phyloP scores from a whole-genome alignment of 2,113 vertebrate genomes.

The Excalfactoria chinensis region DNA sequence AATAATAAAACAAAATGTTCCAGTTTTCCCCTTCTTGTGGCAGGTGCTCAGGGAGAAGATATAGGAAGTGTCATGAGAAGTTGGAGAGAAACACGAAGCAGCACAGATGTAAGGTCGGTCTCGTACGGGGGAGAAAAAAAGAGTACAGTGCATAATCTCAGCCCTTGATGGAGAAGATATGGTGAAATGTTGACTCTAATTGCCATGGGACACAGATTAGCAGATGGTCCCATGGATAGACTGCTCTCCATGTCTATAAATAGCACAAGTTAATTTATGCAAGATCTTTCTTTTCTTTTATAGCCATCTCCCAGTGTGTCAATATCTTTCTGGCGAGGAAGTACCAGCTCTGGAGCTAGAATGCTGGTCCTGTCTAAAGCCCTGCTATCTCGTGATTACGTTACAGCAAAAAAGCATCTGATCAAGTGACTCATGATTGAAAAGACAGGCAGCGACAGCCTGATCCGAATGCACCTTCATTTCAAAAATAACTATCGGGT shows the following conservation, averaged over 20 bases:
- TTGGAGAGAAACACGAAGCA: neutral
- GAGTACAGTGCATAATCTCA: slow-evolving; percentile 18
- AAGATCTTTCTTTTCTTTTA: slow-evolving; percentile 53
- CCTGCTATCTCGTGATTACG: neutral
- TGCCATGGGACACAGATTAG: slow-evolving; percentile 59
- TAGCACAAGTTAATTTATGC: slow-evolving; percentile 63
- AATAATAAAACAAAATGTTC: neutral
- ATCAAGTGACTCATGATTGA: slow-evolving; percentile 38
- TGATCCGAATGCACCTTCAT: slow-evolving; percentile 12
- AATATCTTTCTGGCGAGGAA: slow-evolving; percentile 4
- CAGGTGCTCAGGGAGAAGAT: neutral
- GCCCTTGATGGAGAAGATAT: slow-evolving; percentile 42
- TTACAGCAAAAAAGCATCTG: slow-evolving; percentile 40
- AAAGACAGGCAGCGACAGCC: slow-evolving; percentile 42
- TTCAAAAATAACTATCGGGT: slow-evolving; percentile 23
- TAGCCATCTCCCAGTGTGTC: slow-evolving; percentile 13
- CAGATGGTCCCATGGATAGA: slow-evolving; percentile 69
- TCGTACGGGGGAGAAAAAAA: neutral
- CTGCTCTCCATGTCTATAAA: slow-evolving; percentile 63
- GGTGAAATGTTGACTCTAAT: slow-evolving; percentile 68
- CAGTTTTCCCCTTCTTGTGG: neutral
- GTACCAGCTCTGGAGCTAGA: neutral
- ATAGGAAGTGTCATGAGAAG: neutral
- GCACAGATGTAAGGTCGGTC: slow-evolving; percentile 29
- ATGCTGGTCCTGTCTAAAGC: neutral